phyloP scores from a whole-genome alignment of 2,113 vertebrate genomes.

The Saccopteryx bilineata region DNA sequence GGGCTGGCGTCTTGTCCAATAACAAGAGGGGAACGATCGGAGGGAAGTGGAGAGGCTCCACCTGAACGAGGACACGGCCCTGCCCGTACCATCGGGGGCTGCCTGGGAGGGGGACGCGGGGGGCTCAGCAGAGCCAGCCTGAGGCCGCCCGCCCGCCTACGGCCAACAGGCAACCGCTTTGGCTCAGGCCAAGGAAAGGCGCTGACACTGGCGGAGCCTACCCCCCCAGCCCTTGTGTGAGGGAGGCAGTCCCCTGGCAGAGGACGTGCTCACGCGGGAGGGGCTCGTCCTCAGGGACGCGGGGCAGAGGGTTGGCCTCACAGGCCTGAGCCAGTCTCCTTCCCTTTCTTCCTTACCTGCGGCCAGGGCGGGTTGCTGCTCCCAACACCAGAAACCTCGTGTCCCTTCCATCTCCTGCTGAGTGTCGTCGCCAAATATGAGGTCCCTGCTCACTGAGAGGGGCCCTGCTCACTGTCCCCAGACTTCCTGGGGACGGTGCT shows the following conservation, averaged over 20 bases:
- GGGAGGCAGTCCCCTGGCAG: neutral
- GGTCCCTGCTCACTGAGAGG: neutral
- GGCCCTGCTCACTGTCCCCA: neutral
- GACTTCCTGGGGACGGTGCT: neutral
- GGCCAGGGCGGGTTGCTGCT: neutral
- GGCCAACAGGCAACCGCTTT: neutral
- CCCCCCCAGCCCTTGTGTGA: neutral
- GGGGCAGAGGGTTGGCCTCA: neutral
- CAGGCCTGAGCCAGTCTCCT: neutral
- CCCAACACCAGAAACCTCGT: no score
- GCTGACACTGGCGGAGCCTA: neutral
- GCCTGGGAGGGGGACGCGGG: neutral
- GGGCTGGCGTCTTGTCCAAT: neutral
- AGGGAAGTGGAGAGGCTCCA: accelerated
- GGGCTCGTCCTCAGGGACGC: accelerated
- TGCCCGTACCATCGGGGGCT: neutral
- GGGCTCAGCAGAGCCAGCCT: no score
- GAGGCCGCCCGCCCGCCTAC: no score
- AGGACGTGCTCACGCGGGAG: neutral
- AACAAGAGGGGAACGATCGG: neutral
- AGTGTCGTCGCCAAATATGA: neutral
- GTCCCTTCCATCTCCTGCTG: neutral
- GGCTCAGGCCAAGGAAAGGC: neutral
- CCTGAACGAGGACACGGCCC: accelerated
- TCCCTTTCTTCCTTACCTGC: accelerated